These are phyloP conservation scores for Cheilosia urbana DNA, from an alignment of 2,888 invertebrate genomes.

Conservation along the genomic window DNA sequence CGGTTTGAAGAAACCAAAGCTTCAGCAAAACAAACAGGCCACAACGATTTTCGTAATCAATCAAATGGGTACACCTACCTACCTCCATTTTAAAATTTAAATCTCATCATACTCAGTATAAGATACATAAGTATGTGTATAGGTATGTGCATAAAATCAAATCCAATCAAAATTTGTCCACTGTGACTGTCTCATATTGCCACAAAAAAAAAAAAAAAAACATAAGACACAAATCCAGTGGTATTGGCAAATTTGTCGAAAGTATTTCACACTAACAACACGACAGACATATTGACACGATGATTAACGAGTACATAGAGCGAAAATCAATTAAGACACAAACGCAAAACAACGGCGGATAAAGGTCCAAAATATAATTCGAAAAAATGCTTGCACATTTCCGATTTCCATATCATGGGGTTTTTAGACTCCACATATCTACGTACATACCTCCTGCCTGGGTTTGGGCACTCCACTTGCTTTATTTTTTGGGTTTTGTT, in stretches of 20 bases:
- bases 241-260: conserved; percentile 26
- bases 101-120: background rate
- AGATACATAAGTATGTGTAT: background rate
- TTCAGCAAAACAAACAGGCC: conserved; percentile 24
- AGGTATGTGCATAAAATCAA: conserved; percentile 10
- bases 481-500: conserved; percentile 35
- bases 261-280: conserved; percentile 19
- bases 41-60: conserved; percentile 22
- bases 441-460: background rate
- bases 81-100: conserved; percentile 6
- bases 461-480: background rate
- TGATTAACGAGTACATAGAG: conserved; percentile 35
- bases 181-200: conserved; percentile 32
- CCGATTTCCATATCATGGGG: conserved; percentile 58
- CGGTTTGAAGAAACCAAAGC: conserved; percentile 3
- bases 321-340: conserved; percentile 50
- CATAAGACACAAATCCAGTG: background rate
- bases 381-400: conserved; percentile 66
- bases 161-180: conserved; percentile 21
- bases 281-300: conserved; percentile 17
- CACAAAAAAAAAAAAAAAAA: conserved; percentile 3
- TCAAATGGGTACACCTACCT: conserved; percentile 6
- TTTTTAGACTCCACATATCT: conserved; percentile 17
- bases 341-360: conserved; percentile 38
- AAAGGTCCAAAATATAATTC: conserved; percentile 43